phyloP scores from a whole-genome alignment of 2,113 vertebrate genomes.

The Forbesichthys papilliferus region DNA sequence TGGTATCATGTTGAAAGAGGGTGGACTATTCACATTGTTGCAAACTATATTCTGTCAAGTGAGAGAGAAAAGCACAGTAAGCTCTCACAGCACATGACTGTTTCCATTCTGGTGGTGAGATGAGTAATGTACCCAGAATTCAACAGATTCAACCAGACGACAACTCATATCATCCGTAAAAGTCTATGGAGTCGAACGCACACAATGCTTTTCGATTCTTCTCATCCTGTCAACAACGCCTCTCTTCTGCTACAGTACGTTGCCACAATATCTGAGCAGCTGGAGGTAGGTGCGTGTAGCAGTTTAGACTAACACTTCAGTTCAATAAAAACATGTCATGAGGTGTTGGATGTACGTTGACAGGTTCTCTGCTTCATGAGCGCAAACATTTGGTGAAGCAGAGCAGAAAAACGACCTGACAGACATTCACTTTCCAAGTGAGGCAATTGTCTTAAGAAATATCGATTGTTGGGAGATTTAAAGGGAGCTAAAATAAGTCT shows the following conservation, averaged over 20 bases:
- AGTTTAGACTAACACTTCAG: conserved; percentile 16
- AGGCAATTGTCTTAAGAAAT: conserved; percentile 15
- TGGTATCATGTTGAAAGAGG: too few relatives aligned
- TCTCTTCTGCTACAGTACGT: background rate
- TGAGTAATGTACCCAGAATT: conserved; percentile 31
- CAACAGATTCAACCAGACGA: conserved; percentile 37
- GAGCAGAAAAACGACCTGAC: conserved; percentile 43
- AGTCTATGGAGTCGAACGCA: conserved; percentile 1
- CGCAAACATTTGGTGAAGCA: conserved; percentile 30
- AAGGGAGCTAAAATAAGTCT: conserved; percentile 1
- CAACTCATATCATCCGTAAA: conserved; percentile 19
- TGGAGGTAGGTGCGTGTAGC: background rate
- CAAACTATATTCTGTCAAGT: too few relatives aligned
- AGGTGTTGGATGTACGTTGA: conserved; percentile 22
- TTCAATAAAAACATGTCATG: conserved; percentile 15
- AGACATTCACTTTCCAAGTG: conserved; percentile 18
- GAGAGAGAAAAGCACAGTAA: too few relatives aligned
- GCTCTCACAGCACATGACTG: too few relatives aligned
- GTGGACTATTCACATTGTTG: too few relatives aligned
- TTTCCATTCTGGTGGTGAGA: background rate
- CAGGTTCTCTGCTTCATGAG: conserved; percentile 27
- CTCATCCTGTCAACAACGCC: background rate
- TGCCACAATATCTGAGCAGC: conserved; percentile 10
- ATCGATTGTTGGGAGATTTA: conserved; percentile 1
- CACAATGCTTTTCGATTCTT: conserved; percentile 20